Base-by-base conservation (phyloP, 1,140 invertebrate genomes). In the Lethrus apterus region DNA sequence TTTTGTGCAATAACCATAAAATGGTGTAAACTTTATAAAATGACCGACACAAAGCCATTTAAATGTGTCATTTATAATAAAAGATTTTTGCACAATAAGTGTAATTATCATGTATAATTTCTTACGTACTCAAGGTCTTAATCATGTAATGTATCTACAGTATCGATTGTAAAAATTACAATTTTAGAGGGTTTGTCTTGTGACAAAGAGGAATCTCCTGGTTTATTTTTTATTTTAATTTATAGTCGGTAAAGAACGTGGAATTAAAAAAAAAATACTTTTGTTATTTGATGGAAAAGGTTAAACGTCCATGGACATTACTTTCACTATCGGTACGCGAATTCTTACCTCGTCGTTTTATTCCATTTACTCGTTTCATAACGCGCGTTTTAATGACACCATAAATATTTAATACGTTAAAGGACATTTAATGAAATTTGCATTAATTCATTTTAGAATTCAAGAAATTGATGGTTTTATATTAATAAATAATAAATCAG, bases 201-300 rank as follows among this genome's bases (percentile, higher is more conserved):
- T n/a, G 24, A 7, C n/a, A 7, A 7, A 26, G n/a, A 7, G 7
- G 7, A 26, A 26, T 7, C 24, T 26, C n/a, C n/a, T 7, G n/a
- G 7, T 7, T 4, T n/a, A 4, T 21, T n/a, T 21, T 19, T 38
- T 21, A n/a, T 38, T 38, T 2, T 21, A 21, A 19, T 21, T 14
- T 21, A 33, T 33, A 10, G n/a, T 19, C 11, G 14, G 10, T 21
- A 38, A 20, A 3, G 19, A 38, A 21, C 5, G 7, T 26, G 24
- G 24, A n/a, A 38, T n/a, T n/a, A n/a, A n/a, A n/a, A n/a, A n/a
- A n/a, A n/a, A n/a, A n/a, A n/a, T n/a, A n/a, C n/a, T n/a, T n/a
- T n/a, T 14, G 30, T 10, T 11, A 44, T 50, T 26, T 51, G 44
- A 51, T 45, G 26, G 30, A 44, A 56, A 43, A 46, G 32, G 49